phyloP scores from a whole-genome alignment of 2,888 invertebrate species.

The Ichneumoninae sp. region DNA sequence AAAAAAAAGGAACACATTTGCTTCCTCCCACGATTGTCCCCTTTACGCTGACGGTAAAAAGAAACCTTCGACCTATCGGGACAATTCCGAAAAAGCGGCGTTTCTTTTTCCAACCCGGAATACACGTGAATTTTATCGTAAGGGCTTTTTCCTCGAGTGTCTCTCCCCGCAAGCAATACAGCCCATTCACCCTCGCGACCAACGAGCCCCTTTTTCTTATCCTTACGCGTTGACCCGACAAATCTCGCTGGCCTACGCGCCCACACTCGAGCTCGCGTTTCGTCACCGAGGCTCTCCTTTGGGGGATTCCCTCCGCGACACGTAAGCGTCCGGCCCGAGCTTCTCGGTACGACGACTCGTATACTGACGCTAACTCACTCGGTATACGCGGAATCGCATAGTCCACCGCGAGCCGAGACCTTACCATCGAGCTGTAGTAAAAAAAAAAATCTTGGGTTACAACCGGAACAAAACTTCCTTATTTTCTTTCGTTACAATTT shows the following conservation, averaged over 20 bases:
- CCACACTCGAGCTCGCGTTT: constrained; percentile 30
- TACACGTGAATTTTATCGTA: neutral
- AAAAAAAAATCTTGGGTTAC: constrained; percentile 16
- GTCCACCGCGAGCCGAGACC: neutral
- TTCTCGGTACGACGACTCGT: constrained; percentile 6
- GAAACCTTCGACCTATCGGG: neutral
- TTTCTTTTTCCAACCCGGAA: neutral
- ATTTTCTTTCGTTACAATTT: too few species aligned
- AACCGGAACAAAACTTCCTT: neutral
- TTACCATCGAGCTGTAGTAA: constrained; percentile 2
- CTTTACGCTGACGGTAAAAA: neutral
- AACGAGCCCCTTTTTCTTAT: constrained; percentile 22
- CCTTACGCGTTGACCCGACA: constrained; percentile 60
- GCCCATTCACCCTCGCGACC: constrained; percentile 34
- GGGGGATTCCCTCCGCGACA: constrained; percentile 13
- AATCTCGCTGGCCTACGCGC: constrained; percentile 49
- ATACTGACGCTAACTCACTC: neutral
- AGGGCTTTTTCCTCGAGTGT: constrained; percentile 9
- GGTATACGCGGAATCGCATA: neutral
- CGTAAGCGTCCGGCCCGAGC: neutral
- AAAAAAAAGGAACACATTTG: constrained; percentile 7
- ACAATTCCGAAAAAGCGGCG: neutral
- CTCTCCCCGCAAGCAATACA: constrained; percentile 33
- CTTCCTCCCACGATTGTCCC: neutral
- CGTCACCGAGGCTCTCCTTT: constrained; percentile 4